Percentiles rank a stretch among this genome's conserved stretches.
These are phyloP conservation scores for Anableps anableps DNA, from an alignment of 2,797 vertebrate species.

Conservation along the genomic window DNA sequence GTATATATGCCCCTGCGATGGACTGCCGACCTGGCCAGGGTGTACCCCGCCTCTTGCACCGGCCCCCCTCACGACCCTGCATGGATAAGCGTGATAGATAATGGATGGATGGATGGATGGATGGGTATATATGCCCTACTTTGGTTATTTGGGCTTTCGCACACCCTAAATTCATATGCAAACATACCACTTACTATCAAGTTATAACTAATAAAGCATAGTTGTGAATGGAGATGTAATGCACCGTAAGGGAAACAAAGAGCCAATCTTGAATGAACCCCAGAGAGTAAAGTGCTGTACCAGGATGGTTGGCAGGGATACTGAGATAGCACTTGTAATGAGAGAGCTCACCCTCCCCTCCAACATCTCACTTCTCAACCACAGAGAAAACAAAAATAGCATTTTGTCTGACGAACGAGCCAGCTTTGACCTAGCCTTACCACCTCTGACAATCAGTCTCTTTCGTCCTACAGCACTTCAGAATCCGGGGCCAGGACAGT, in stretches of 20 bases:
- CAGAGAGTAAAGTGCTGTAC: conserved; percentile 69
- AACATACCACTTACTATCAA: conserved; percentile 10
- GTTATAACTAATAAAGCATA: conserved; percentile 28
- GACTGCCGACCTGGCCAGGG: too few species aligned
- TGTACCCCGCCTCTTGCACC: too few species aligned
- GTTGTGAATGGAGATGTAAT: conserved; percentile 54
- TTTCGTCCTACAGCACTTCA: conserved; percentile 85
- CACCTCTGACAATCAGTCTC: conserved; percentile 98
- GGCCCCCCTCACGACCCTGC: too few species aligned
- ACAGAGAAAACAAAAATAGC: conserved; percentile 95
- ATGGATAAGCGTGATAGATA: too few species aligned
- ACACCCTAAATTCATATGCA: conserved; percentile 19
- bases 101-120: too few species aligned
- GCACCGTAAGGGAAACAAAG: conserved; percentile 60
- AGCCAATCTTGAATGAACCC: conserved; percentile 60
- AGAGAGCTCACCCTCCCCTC: conserved; percentile 73
- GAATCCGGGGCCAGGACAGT: conserved; percentile 64
- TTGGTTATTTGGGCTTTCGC: background rate
- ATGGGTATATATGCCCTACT: background rate
- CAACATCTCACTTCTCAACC: conserved; percentile 74
- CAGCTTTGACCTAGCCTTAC: conserved; percentile 91
- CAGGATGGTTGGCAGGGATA: conserved; percentile 62
- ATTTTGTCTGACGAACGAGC: conserved; percentile 91
- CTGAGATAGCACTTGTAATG: conserved; percentile 85
- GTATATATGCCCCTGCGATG: too few species aligned